Evolutionary conservation across 2,888 invertebrate genomes (phyloP).

Genomic region (Harpagoxenus sublaevis): DNA sequence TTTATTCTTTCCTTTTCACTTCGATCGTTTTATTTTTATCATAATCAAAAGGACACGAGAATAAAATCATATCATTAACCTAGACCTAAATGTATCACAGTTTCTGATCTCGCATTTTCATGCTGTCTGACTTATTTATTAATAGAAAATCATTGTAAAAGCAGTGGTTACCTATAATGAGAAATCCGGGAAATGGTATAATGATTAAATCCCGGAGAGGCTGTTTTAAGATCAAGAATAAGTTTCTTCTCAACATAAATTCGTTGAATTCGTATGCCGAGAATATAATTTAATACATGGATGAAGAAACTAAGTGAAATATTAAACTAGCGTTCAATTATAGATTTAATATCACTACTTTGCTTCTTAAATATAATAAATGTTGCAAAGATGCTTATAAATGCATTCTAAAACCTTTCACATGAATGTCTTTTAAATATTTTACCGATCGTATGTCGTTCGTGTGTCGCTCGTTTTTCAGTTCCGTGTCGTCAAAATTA

Average conservation of each 20-base stretch:
- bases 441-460: not conserved
- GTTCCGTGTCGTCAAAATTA: slow-evolving; percentile 22
- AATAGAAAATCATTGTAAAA: slow-evolving; percentile 1
- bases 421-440: not conserved
- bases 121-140: not conserved
- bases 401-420: not conserved
- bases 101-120: not conserved
- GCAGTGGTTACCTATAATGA: not conserved
- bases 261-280: not conserved
- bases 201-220: not conserved
- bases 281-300: not conserved
- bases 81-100: not conserved
- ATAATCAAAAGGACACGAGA: not conserved
- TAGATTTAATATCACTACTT: not conserved
- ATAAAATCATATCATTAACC: not conserved
- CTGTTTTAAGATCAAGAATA: not conserved
- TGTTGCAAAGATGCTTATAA: not conserved
- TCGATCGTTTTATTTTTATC: not conserved
- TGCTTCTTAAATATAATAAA: not conserved
- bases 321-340: not conserved
- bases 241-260: not conserved
- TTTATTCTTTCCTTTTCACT: not conserved
- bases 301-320: not conserved
- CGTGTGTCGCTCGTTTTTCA: not conserved
- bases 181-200: not conserved